phyloP scores from a whole-genome alignment of 2,888 invertebrate species.

The Dolichopus griseipennis region DNA sequence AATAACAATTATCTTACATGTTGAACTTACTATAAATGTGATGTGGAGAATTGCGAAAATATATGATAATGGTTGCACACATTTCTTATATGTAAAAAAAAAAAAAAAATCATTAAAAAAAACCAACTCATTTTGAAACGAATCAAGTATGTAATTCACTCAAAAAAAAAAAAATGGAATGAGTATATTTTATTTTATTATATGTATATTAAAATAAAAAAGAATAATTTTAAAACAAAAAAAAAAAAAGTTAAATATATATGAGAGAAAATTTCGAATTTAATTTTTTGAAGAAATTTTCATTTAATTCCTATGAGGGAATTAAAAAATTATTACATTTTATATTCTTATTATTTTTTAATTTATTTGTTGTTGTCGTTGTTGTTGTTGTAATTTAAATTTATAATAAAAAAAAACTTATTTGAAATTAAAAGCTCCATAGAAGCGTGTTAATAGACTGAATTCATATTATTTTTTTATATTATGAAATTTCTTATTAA shows the following conservation, averaged over 20 bases:
- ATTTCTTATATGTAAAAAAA: not conserved
- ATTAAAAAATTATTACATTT: slow-evolving; percentile 1
- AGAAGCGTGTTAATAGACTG: not conserved
- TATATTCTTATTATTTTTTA: too few species aligned
- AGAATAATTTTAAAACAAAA: too few species aligned
- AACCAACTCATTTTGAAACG: not conserved
- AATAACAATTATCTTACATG: too few species aligned
- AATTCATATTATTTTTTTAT: not conserved
- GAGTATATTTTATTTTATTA: not conserved
- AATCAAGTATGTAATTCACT: slow-evolving; percentile 3
- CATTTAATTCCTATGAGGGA: slow-evolving; percentile 4
- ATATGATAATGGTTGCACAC: slow-evolving; percentile 3
- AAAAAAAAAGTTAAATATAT: not conserved
- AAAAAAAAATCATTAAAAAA: not conserved
- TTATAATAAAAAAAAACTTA: not conserved
- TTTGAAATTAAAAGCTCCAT: not conserved
- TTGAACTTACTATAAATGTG: not conserved
- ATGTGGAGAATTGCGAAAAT: not conserved
- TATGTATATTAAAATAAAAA: too few species aligned
- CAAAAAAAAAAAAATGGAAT: not conserved
- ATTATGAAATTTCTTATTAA: not conserved
- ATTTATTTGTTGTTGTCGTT: not conserved
- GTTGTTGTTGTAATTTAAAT: not conserved
- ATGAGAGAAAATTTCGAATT: not conserved
- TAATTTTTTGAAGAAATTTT: slow-evolving; percentile 6